These are phyloP conservation scores for Xenopus laevis DNA, from an alignment of 2,113 vertebrate species.

Conservation along the genomic window DNA sequence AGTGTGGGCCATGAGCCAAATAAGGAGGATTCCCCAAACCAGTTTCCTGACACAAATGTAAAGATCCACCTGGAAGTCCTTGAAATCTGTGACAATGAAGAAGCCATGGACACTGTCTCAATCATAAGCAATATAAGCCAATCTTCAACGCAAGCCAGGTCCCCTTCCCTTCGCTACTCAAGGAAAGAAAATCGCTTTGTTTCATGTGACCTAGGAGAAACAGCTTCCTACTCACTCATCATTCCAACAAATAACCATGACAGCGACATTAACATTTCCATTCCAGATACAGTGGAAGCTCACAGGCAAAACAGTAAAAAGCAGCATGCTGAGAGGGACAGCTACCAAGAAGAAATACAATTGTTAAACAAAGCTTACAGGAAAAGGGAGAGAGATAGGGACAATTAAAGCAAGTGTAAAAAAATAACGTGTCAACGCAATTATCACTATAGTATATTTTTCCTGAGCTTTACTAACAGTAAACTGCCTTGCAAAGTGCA, in stretches of 20 bases:
- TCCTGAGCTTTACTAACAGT: neutral
- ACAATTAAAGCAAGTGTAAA: neutral
- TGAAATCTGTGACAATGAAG: conserved; percentile 92
- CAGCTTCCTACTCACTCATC: conserved; percentile 89
- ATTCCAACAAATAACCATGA: conserved; percentile 81
- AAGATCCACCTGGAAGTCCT: conserved; percentile 96
- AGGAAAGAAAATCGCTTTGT: conserved; percentile 92
- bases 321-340: conserved; percentile 71
- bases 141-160: conserved; percentile 85
- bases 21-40: conserved; percentile 66
- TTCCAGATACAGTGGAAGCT: conserved; percentile 94
- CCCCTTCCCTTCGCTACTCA: conserved; percentile 90
- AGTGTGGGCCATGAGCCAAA: conserved; percentile 92
- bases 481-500: neutral
- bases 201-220: conserved; percentile 90
- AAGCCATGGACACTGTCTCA: conserved; percentile 93
- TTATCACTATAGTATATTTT: neutral
- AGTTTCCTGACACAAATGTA: conserved; percentile 81
- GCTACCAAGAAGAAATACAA: conserved; percentile 92
- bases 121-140: conserved; percentile 97
- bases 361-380: conserved; percentile 87
- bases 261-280: conserved; percentile 86
- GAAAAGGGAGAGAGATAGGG: conserved; percentile 65
- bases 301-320: conserved; percentile 84
- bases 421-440: neutral